These are phyloP conservation scores for Phortica magna DNA, from an alignment of 2,888 invertebrate species.

Conservation along the genomic window DNA sequence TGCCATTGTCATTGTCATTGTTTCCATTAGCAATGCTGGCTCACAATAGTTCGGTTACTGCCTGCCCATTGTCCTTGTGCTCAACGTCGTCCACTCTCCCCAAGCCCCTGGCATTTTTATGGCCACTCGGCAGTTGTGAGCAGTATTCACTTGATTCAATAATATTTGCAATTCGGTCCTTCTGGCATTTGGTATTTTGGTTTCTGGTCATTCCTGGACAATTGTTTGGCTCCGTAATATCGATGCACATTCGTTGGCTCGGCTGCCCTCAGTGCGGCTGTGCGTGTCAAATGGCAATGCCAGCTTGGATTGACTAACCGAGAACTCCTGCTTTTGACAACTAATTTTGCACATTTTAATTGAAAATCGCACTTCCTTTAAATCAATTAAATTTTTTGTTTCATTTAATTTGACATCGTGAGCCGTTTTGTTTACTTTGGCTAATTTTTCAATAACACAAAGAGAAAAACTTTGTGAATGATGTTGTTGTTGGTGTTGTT, in stretches of 20 bases:
- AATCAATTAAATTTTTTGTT: background rate
- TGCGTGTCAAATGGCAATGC: conserved; percentile 9
- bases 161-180: conserved; percentile 14
- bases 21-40: conserved; percentile 19
- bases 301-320: conserved; percentile 19
- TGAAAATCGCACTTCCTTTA: background rate
- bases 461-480: background rate
- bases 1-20: conserved; percentile 14
- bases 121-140: background rate
- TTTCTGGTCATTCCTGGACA: background rate
- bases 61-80: background rate
- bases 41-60: background rate
- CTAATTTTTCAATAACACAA: background rate
- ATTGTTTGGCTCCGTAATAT: background rate
- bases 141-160: conserved; percentile 19
- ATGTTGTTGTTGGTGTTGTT: background rate
- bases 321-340: conserved; percentile 11
- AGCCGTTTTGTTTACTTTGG: background rate
- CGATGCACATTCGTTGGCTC: background rate
- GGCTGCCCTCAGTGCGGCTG: no score
- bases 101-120: no score
- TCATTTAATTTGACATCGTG: background rate
- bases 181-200: background rate
- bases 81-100: background rate
- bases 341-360: conserved; percentile 32